Evolutionary conservation across 2,797 vertebrate genomes (phyloP), one percentile per base, ranked within the genome.

Genomic region (Spondyliosoma cantharus): DNA sequence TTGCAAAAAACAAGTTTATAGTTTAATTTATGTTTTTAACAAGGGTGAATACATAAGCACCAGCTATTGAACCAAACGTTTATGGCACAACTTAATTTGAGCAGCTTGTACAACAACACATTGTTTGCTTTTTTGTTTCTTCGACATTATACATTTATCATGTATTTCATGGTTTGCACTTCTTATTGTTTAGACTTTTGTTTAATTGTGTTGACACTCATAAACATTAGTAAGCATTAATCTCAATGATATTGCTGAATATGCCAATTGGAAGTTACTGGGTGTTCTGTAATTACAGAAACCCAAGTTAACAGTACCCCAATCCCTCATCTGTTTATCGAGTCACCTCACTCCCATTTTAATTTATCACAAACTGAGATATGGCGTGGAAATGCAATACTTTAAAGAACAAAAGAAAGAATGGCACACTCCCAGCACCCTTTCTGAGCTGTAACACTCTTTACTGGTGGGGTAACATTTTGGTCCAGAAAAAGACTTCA

Each of bases 201-300:
- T 72, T 42, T 46, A 80, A 77, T 77, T 20, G 22, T 45, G 48
- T 59, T 67, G 61, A 77, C 70, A 56, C 20, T 13, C 32, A 37
- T 37, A n/a, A 24, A 11, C 17, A 60, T 78, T 32, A 13, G 45
- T 37, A 45, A 42, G 20, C 67, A 60, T 75, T 50, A 32, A 58
- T 64, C 48, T 65, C 58, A 46, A 12, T 66, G 45, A 49, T 60
- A 69, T 52, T 69, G 16, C 62, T 78, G 16, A 78, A 78, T 65
- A 80, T 87, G 76, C 65, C 71, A 80, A 73, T 82, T 43, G 7
- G 52, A 68, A 54, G 59, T 50, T 76, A 49, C 74, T 50, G 54
- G 25, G 53, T 57, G 59, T 54, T 61, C 64, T 49, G 46, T 49
- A 50, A 78, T 78, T 71, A 66, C 43, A 48, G 12, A 74, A 74